Evolutionary conservation across 2,888 invertebrate genomes (phyloP).

Genomic region (Volucella inanis): DNA sequence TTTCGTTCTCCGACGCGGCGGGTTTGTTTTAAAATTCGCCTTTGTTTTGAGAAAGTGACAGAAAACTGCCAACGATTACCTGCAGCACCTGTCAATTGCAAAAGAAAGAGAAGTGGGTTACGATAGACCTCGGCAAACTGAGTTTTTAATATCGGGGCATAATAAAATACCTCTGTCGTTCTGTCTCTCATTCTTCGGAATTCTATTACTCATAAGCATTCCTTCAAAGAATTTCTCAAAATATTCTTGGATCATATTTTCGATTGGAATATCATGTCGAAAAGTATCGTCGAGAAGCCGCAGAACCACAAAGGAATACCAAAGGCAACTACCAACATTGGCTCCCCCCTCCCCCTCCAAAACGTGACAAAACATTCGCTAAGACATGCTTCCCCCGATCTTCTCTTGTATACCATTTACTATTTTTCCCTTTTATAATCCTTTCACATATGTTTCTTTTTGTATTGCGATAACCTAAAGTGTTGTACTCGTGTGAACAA

Average conservation of each 20-base stretch:
- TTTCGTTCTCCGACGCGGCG: neutral
- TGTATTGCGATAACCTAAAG: slow-evolving; percentile 9
- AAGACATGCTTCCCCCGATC: neutral
- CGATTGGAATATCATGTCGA: no score
- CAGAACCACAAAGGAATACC: neutral
- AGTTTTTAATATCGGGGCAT: no score
- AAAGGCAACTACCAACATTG: neutral
- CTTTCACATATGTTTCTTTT: slow-evolving; percentile 1
- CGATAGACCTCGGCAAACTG: no score
- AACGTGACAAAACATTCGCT: slow-evolving; percentile 12
- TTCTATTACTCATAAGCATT: no score
- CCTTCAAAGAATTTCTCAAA: no score
- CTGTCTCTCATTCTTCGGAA: no score
- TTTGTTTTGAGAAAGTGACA: neutral
- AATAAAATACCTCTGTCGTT: no score
- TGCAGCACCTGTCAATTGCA: no score
- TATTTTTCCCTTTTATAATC: neutral
- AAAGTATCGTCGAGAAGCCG: no score
- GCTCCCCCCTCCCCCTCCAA: neutral
- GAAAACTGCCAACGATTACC: no score
- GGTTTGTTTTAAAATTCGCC: neutral
- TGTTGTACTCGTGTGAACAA: neutral
- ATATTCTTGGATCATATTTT: no score
- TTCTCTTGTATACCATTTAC: slow-evolving; percentile 2
- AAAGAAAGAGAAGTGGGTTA: no score